Base-by-base conservation (phyloP, 1,140 invertebrate species). In the Drosophila tsacasi region DNA sequence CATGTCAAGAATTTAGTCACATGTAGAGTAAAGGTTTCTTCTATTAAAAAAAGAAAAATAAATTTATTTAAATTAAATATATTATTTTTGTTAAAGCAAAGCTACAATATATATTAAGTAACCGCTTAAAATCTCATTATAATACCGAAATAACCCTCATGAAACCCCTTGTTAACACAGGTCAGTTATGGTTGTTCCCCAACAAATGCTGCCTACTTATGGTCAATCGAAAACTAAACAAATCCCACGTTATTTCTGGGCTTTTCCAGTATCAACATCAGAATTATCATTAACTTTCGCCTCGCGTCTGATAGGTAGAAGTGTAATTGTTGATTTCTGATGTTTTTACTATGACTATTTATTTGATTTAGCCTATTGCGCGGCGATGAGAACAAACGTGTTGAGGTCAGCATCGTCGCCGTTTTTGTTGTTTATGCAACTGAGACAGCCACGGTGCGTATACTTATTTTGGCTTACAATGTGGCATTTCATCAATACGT, bases 401-500 rank as follows among this genome's bases (percentile, higher is more conserved):
- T 55, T 74, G 73, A 84, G 82, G 82, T 84, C 82, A 73, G 37
- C 67, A 61, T 73, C 46, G 66, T 21, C 7, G 50, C 40, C 42
- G 63, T 52, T 58, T 63, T 58, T 69, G 62, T 83, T 83, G 81
- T 84, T 80, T 77, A 50, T 84, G 81, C 81, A 84, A 65, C 58
- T 63, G 74, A 78, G 73, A 84, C 69, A 82, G 62, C 65, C 52
- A 55, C 52, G 42, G 40, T 74, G 62, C 67, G 62, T 49, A 73
- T 40, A 73, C 69, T 21, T 42, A 63, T 59, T 79, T 76, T 62
- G 60, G 67, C 68, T 82, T 63, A 74, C 75, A 78, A 78, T 78
- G 44, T 66, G 74, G 50, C 81, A 84, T 65, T 84, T 83, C 59
- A 81, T 82, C 73, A 79, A 90, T 79, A 67, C 49, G 19, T n/a